Base-by-base conservation (phyloP, 2,797 vertebrate species). In the Coccyzus lansbergi region DNA sequence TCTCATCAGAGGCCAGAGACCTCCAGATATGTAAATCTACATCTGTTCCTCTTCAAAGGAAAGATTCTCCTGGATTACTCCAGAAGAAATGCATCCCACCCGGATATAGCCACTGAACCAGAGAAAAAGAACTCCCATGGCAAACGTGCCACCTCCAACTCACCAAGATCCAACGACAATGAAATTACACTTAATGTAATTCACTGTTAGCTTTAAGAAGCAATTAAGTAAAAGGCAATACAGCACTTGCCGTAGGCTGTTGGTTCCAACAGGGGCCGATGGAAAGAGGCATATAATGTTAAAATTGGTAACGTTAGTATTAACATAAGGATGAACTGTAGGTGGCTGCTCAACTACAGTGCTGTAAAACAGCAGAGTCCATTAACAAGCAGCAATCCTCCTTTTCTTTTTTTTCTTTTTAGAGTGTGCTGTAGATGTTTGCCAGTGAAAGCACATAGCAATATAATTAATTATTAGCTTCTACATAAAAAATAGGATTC, bases 11-110 rank as follows among this genome's bases (percentile, higher is more conserved):
- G 98, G 98, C 98, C 98, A 98, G 98, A 98, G 98, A 98, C 98
- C 98, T 99, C 98, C 98, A 98, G 98, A 99, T 99, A 99, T 99
- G 99, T 99, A 99, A 99, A 99, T 99, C 98, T 98, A 99, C 99
- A 99, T 99, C 99, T 99, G 99, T 99, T 99, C 98, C 97, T 98
- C 98, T 99, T 99, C 99, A 99, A 98, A 98, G 98, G 98, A 98
- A 98, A 98, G 98, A 98, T 98, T 98, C 98, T 99, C 98, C 98
- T 98, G 98, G 98, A 99, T 99, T 99, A 99, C 98, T 98, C 97
- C 95, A 97, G 97, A 97, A 98, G 97, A 98, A 98, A 97, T 96
- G 97, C 97, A 97, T 97, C 98, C 98, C 98, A 98, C 97, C 98
- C 98, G 98, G 98, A 98, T 97, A 97, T 97, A 98, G 98, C 98